These are phyloP conservation scores for Asbolus verrucosus DNA, from an alignment of 1,140 invertebrate genomes.

Conservation along the genomic window DNA sequence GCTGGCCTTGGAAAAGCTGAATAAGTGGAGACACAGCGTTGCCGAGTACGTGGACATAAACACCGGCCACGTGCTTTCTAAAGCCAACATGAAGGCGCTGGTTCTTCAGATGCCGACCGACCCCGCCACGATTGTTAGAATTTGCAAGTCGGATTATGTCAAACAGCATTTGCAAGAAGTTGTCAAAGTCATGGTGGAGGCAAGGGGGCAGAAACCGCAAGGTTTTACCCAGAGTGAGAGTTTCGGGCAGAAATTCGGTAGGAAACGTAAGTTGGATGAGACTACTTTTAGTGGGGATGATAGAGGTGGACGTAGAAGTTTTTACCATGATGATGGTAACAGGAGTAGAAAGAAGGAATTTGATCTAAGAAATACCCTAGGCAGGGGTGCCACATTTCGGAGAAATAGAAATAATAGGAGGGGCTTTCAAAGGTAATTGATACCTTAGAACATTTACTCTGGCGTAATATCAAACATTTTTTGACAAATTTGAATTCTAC, in stretches of 20 bases:
- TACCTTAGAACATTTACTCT: no score
- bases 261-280: conserved; percentile 3
- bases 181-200: neutral
- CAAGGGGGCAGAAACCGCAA: neutral
- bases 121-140: neutral
- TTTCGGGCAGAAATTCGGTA: no score
- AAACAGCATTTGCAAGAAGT: neutral
- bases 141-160: neutral
- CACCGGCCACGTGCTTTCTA: neutral
- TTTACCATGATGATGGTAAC: no score
- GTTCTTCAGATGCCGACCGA: conserved; percentile 5
- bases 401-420: no score
- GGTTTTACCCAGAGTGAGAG: no score
- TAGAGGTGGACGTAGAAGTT: no score
- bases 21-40: neutral
- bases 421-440: no score
- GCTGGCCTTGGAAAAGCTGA: conserved; percentile 4
- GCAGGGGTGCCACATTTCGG: no score
- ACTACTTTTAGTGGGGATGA: neutral
- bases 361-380: no score
- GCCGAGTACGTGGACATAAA: neutral
- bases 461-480: no score
- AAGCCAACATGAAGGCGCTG: neutral
- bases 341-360: no score
- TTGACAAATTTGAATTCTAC: no score